Base-by-base conservation (phyloP, 2,888 invertebrate species). In the Thereva unica region DNA sequence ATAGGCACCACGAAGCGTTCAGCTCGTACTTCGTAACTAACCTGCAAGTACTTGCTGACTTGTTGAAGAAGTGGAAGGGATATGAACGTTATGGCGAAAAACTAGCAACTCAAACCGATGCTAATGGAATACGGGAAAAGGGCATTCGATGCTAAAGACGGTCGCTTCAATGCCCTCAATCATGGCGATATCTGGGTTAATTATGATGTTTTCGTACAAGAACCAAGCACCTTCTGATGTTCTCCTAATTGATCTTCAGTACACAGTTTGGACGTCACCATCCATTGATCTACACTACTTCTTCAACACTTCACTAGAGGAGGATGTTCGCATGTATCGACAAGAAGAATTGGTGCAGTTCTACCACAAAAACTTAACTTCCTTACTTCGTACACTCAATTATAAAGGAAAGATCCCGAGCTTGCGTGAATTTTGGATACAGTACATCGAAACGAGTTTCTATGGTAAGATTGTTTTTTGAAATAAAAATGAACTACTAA, bases 121-220 rank as follows among this genome's bases (percentile, higher is more conserved):
- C 72, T 76, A 5, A 73, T 77, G 56, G 69, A 74, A 44, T 73
- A 74, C 67, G 67, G 75, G 69, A 74, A 74, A 9, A 73, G 73
- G 47, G 74, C 76, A n/a, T 77, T 74, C 53, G 23, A 23, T 23
- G 74, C 71, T 38, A 71, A 73, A 57, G 67, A 69, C 5, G 50
- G 59, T 1, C 72, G 71, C 12, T 82, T 81, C 70, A 79, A 81
- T 71, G 81, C 82, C 5, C 73, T 83, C 35, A 83, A 82, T 72
- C 83, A 83, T 69, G 83, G 83, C 23, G 83, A 83, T 73, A 70
- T 82, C n/a, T 83, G 83, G 83, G 76, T 80, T 4, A 83, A 83
- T 68, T 72, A 78, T 83, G 72, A 78, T 83, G 78, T 83, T 82
- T 69, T 23, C 23, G 23, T 23, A 23, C 23, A 23, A 23, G 23